phyloP scores from a whole-genome alignment of 2,113 vertebrate species.

The Pachypanchax playfairii region DNA sequence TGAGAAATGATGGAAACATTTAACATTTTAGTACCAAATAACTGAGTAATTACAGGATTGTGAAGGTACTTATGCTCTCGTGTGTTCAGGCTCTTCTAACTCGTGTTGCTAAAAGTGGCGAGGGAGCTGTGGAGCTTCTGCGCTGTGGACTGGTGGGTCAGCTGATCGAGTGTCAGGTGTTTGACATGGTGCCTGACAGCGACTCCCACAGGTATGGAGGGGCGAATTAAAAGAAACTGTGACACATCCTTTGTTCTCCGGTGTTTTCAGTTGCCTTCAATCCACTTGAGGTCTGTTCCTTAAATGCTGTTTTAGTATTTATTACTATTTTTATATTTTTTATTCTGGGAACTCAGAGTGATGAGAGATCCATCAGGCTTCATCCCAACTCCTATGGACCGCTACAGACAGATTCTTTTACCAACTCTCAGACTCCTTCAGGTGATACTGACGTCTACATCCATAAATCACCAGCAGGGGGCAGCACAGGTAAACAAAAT shows the following conservation, averaged over 20 bases:
- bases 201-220: constrained; percentile 87
- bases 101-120: constrained; percentile 90
- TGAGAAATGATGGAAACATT: constrained; percentile 60
- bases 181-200: constrained; percentile 93
- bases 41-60: neutral
- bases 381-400: constrained; percentile 90
- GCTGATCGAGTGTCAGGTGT: constrained; percentile 94
- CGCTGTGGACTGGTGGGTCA: constrained; percentile 89
- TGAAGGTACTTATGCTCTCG: neutral
- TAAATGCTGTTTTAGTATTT: fast-evolving
- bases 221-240: too few relatives aligned
- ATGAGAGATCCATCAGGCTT: constrained; percentile 89
- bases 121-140: constrained; percentile 90
- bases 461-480: constrained; percentile 91
- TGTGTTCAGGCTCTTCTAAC: constrained; percentile 89
- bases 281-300: neutral
- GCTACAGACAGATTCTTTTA: constrained; percentile 93
- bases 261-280: neutral
- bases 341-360: constrained; percentile 36
- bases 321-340: constrained; percentile 15
- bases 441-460: constrained; percentile 93
- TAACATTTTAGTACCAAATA: neutral
- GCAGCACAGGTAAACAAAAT: constrained; percentile 85
- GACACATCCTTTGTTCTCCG: too few relatives aligned
- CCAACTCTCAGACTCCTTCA: constrained; percentile 91